Base-by-base conservation (phyloP, 2,888 invertebrate species). In the Erebia palarica region DNA sequence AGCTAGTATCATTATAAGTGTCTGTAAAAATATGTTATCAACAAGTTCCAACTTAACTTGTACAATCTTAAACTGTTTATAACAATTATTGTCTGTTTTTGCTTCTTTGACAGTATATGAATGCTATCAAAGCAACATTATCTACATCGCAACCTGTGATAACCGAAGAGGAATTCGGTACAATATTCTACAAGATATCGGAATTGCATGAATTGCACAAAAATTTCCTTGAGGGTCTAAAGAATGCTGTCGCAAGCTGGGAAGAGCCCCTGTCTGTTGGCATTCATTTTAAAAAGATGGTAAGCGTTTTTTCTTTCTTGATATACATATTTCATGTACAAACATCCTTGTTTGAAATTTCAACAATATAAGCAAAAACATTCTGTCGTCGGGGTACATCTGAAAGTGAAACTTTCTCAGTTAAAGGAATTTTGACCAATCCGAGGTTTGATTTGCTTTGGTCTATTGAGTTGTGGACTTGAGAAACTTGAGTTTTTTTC, bases 131-230 rank as follows among this genome's bases (percentile, higher is more conserved):
- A 86, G 97, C 98, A 63, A 97, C 97, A 13, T 91, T 97, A 74
- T 96, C 96, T 63, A 97, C 97, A 70, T 97, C 98, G 11, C 97
- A 98, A 86, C 98, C 98, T 61, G 97, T 98, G 73, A 97, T 98
- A 82, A 96, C 96, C 1, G 96, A 97, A 82, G 96, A 97, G 75
- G 98, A 98, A 85, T 96, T 98, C 84, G 96, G 96, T 77, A 96
- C 96, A 9, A 98, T 98, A 85, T 98, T 98, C 90, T 98, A 97
- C 86, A 97, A 98, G 91, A 97, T 98, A 86, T 97, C 97, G 1
- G 97, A 98, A 80, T 93, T 98, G 64, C 96, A 97, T 82, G 95
- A 95, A 65, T 94, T 97, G 69, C 98, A 98, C 88, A 95, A 96
- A 75, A 95, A 95, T 76, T 98, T 98, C 89, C 93, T 98, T 59